A percentile compares a stretch with the other conserved stretches of the same genome.
Evolutionary conservation across 2,113 vertebrate species (phyloP).

Genomic region (Tragelaphus imberbis): DNA sequence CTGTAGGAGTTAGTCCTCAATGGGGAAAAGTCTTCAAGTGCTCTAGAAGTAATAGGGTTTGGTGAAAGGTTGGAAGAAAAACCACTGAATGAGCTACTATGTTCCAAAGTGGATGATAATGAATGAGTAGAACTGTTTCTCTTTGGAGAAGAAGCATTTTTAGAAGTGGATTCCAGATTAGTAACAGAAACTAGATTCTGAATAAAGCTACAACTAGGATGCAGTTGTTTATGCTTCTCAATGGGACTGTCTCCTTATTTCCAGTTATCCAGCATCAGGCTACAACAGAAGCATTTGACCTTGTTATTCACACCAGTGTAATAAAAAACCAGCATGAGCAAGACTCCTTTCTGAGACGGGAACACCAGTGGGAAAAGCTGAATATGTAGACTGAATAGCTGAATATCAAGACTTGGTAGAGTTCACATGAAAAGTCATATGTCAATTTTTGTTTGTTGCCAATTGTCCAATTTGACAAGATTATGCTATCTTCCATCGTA

Average conservation of each 20-base stretch:
- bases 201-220: conserved; percentile 91
- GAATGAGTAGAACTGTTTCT: conserved; percentile 80
- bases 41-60: conserved; percentile 83
- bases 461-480: conserved; percentile 83
- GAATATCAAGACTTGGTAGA: conserved; percentile 83
- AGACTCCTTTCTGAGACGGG: conserved; percentile 91
- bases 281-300: conserved; percentile 94
- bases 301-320: conserved; percentile 91
- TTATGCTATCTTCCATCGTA: conserved; percentile 84
- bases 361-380: conserved; percentile 82
- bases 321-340: conserved; percentile 95
- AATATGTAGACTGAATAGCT: conserved; percentile 84
- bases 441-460: conserved; percentile 83
- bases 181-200: conserved; percentile 89
- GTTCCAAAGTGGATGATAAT: conserved; percentile 80
- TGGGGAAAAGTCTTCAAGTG: conserved; percentile 81
- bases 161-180: conserved; percentile 88
- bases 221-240: conserved; percentile 90
- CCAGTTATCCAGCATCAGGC: conserved; percentile 91
- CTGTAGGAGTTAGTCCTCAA: conserved; percentile 7
- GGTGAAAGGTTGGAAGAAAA: conserved; percentile 82
- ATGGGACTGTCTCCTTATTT: conserved; percentile 90
- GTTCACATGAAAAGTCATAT: conserved; percentile 93
- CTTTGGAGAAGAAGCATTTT: conserved; percentile 87
- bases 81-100: conserved; percentile 83